Evolutionary conservation across 2,797 vertebrate genomes (phyloP), one percentile per base, ranked within the genome.

Genomic region (Falco peregrinus): DNA sequence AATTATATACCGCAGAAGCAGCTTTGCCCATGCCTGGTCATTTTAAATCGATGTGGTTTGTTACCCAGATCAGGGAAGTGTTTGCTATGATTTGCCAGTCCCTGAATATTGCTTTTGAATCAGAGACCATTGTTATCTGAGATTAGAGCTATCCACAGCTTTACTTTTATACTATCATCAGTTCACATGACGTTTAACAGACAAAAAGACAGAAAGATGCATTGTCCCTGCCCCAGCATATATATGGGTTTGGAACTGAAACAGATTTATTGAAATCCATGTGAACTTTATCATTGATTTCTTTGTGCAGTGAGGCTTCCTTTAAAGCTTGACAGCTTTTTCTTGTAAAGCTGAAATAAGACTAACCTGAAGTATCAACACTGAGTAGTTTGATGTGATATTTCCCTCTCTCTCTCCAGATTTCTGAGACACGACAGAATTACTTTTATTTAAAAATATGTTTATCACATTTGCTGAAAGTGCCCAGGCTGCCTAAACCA

Each of bases 261-360:
- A 78, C 61, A 84, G 80, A 76, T 76, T 95, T 84, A 84, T 64
- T 92, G 81, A 94, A 94, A 82, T 92, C 93, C 85, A 57, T 87
- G 60, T 92, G 74, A 74, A 73, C 81, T 94, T 94, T 82, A 31
- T 51, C 70, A 67, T 92, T 43, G 77, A 95, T 90, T 96, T 82
- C 83, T 93, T 86, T 84, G 54, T 76, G 78, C 65, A 67, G 45
- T 28, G 63, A 94, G 43, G 74, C 31, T 74, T 90, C n/a, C 86
- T 93, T 88, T 80, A 91, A 81, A 82, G 43, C 91, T 87, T 90
- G 91, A 87, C 83, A 93, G 64, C 71, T 94, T 90, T 84, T 90
- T 68, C 59, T 84, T 90, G 74, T 92, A 84, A 88, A 77, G 70
- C 70, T 73, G 67, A 91, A 91, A 93, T 74, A 67, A 91, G 70